phyloP scores from a whole-genome alignment of 2,797 vertebrate species.

The Helarctos malayanus region DNA sequence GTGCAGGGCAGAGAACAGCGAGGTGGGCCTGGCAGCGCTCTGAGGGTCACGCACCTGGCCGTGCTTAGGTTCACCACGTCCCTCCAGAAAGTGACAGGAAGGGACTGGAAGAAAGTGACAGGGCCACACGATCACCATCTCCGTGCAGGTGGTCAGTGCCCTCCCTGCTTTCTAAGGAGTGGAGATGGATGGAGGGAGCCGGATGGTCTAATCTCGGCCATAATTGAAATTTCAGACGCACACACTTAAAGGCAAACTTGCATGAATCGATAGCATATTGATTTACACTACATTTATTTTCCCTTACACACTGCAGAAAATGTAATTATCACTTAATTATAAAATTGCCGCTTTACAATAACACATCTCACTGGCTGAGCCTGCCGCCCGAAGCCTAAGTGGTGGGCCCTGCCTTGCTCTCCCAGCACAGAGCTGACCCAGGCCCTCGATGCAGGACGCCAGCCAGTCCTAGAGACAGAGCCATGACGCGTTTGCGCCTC shows the following conservation, averaged over 20 bases:
- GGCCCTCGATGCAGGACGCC: not conserved
- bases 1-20: no score
- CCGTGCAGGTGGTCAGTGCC: conserved; percentile 63
- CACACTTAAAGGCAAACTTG: conserved; percentile 82
- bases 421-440: not conserved
- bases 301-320: conserved; percentile 86
- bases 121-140: not conserved
- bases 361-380: conserved; percentile 77
- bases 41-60: not conserved
- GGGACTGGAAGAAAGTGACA: not conserved
- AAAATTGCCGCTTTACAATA: conserved; percentile 86
- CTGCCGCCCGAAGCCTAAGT: not conserved
- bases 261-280: conserved; percentile 88
- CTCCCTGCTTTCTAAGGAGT: conserved; percentile 76
- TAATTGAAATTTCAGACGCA: conserved; percentile 87
- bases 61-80: not conserved
- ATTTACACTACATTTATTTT: conserved; percentile 87
- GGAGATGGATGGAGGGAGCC: conserved; percentile 50
- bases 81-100: not conserved
- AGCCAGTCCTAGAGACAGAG: not conserved
- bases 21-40: not conserved
- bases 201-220: conserved; percentile 66
- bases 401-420: not conserved
- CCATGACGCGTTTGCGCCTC: not conserved
- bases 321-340: conserved; percentile 89